Conservation (phyloP, 2,113 vertebrate genomes). For the Lates calcarifer region DNA sequence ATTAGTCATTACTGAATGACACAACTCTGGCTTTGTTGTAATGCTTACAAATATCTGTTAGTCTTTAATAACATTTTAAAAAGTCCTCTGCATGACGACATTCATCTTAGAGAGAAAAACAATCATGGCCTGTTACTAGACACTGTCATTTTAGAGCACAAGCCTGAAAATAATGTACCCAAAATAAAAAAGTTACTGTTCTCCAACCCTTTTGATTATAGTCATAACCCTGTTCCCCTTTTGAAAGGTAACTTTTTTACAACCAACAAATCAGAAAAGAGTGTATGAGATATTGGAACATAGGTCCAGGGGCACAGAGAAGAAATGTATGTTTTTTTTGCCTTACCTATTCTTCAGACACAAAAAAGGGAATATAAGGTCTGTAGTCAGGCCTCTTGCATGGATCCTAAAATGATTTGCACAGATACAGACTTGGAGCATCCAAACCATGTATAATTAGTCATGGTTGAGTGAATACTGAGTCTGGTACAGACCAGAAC, state of each 20-base stretch:
- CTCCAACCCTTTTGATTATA: background rate
- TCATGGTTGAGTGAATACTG: background rate
- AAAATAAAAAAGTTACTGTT: background rate
- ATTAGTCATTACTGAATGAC: background rate
- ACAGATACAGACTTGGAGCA: background rate
- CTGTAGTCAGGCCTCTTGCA: background rate
- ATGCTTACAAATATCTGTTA: background rate
- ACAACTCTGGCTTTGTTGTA: background rate
- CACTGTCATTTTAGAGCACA: background rate
- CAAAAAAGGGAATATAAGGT: background rate
- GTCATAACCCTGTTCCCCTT: background rate
- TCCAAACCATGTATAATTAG: background rate
- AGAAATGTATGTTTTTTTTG: no score
- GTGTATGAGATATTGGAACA: background rate
- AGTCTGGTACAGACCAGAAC: background rate
- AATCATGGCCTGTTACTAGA: background rate
- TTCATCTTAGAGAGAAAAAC: background rate
- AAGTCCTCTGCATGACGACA: background rate
- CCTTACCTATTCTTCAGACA: background rate
- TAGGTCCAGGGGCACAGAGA: background rate
- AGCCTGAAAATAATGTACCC: background rate
- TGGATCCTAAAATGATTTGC: no score
- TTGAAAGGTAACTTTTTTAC: background rate
- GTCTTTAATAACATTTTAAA: background rate
- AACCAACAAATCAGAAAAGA: background rate